A percentile compares a stretch with the other conserved stretches of the same genome.
These are phyloP conservation scores for Coremacera marginata DNA, from an alignment of 2,888 invertebrate genomes.

Conservation along the genomic window DNA sequence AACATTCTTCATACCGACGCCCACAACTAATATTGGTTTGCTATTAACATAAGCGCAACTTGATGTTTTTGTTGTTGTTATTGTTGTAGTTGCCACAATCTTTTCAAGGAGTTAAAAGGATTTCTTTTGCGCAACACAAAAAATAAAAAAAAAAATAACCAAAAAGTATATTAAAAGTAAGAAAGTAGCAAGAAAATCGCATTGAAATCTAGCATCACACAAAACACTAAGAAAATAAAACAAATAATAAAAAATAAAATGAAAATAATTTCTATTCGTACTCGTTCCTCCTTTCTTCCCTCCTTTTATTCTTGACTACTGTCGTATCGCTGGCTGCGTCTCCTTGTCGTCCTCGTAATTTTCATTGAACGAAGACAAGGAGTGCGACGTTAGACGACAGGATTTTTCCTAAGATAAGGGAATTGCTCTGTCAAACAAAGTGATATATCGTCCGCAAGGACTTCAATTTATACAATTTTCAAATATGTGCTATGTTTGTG, in stretches of 20 bases:
- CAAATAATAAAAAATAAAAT: constrained; percentile 45
- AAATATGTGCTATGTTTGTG: constrained; percentile 48
- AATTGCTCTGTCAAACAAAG: constrained; percentile 78
- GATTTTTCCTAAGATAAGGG: constrained; percentile 72
- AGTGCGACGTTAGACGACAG: constrained; percentile 64
- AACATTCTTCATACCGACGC: neutral
- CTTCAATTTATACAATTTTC: constrained; percentile 70
- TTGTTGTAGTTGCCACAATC: neutral
- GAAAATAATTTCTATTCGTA: constrained; percentile 35
- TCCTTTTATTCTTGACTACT: constrained; percentile 28
- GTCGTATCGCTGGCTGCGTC: neutral
- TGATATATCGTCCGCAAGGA: constrained; percentile 77
- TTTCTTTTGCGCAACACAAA: neutral
- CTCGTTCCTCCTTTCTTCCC: constrained; percentile 35
- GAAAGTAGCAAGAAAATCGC: neutral
- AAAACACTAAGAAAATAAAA: neutral
- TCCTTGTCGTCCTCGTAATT: neutral
- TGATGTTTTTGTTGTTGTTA: neutral
- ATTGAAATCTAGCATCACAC: neutral
- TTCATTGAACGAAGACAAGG: constrained; percentile 18
- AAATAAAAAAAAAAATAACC: neutral
- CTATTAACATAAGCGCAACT: constrained; percentile 38
- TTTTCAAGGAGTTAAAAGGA: constrained; percentile 47
- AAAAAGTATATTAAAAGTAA: constrained; percentile 2
- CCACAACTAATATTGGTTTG: constrained; percentile 40